These are phyloP conservation scores for Morphnarchus princeps DNA, from an alignment of 2,113 vertebrate species.

Conservation along the genomic window DNA sequence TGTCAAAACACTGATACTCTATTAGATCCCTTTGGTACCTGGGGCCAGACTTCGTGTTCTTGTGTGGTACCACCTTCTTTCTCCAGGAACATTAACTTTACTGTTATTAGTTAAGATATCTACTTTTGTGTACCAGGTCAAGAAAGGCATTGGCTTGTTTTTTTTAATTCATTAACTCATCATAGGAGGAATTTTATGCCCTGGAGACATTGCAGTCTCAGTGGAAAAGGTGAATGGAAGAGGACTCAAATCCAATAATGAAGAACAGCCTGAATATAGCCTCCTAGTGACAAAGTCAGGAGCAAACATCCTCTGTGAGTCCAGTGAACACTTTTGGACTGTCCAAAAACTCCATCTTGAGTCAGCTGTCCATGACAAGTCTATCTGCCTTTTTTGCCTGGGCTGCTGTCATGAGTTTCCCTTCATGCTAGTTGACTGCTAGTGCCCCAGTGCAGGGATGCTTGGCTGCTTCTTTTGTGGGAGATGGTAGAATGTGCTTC, in stretches of 20 bases:
- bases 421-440: background rate
- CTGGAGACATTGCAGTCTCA: background rate
- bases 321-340: background rate
- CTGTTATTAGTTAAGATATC: background rate
- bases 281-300: background rate
- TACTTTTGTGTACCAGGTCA: background rate
- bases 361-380: background rate
- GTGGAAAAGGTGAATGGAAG: background rate
- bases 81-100: background rate
- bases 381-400: background rate
- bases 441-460: background rate
- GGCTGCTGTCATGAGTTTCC: background rate
- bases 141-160: background rate
- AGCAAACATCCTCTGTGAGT: background rate
- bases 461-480: background rate
- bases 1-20: background rate
- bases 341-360: background rate
- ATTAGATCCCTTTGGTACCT: background rate
- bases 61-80: background rate
- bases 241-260: too few relatives aligned
- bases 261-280: background rate
- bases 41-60: background rate
- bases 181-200: background rate
- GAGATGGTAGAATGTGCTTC: background rate
- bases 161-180: background rate